Base-by-base conservation (phyloP, 1,140 invertebrate genomes). In the Drosophila subobscura region DNA sequence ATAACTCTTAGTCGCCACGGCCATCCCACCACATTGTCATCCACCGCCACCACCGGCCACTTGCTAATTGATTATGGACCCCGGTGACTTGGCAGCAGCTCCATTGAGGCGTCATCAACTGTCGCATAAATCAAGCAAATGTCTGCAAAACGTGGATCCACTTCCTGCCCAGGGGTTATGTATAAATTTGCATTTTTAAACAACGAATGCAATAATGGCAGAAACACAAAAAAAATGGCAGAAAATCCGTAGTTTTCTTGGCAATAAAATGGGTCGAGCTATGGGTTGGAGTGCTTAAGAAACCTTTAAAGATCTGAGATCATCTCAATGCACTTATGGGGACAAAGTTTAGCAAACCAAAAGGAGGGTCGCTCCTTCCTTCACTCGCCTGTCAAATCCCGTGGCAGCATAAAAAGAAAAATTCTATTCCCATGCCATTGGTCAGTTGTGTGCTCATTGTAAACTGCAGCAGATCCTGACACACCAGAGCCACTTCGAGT, bases 131-230 rank as follows among this genome's bases (percentile, higher is more conserved):
- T 85, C 81, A 85, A 74, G 57, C 64, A 85, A 86, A 81, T 67
- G 66, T 63, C 70, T 77, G 50, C 75, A 27, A 8, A 8, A 10
- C 29, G 8, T 33, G 71, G 41, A 41, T 53, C 55, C 37, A 56
- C 51, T 68, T 67, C 50, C 54, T n/a, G 56, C 16, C 47, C 16
- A 20, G 58, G 60, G 64, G 54, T 71, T 52, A 85, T 86, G 81
- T 88, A 85, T 86, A 86, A 85, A 85, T 85, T 85, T 85, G 56
- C 81, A 85, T 85, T 75, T 85, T 81, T 85, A 66, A 77, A 63
- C 81, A 85, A 86, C 73, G 75, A 75, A 79, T 75, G 79, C 76
- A 76, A 84, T 76, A 76, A 84, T 72, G 64, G 59, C 46, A 64
- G 16, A 46, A 45, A 59, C 46, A 55, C 40, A 54, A 55, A 45